These are phyloP conservation scores for Hartigia nigra DNA, from an alignment of 2,888 invertebrate genomes.

Conservation along the genomic window DNA sequence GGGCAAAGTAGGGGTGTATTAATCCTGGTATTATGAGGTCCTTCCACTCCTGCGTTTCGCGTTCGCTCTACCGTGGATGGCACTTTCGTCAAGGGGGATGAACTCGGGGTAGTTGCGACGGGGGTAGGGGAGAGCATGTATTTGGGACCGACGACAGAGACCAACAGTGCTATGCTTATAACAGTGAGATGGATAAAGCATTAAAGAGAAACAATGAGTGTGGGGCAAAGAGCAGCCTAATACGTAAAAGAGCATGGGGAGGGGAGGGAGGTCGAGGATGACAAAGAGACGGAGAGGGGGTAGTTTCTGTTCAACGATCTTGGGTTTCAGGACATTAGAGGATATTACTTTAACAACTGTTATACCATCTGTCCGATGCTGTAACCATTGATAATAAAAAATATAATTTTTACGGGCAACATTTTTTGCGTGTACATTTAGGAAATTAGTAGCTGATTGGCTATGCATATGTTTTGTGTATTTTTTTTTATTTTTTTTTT, in stretches of 20 bases:
- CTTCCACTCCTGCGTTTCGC: constrained; percentile 8
- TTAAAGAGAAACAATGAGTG: background rate
- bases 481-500: too few species aligned
- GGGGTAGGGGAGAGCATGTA: background rate
- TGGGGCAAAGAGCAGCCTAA: background rate
- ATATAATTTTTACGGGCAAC: background rate
- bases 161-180: background rate
- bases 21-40: constrained; percentile 53
- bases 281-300: background rate
- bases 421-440: background rate
- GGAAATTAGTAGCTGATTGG: background rate
- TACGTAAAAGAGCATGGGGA: background rate
- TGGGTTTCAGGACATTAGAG: background rate
- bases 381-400: background rate
- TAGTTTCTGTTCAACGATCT: background rate
- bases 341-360: background rate
- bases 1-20: constrained; percentile 48
- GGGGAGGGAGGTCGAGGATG: background rate
- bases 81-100: constrained; percentile 2
- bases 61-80: constrained; percentile 1
- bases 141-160: background rate
- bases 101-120: background rate
- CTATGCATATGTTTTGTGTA: background rate
- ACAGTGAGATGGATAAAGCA: background rate
- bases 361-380: background rate